Evolutionary conservation across 2,113 vertebrate genomes (phyloP).

Genomic region (Propithecus coquereli): DNA sequence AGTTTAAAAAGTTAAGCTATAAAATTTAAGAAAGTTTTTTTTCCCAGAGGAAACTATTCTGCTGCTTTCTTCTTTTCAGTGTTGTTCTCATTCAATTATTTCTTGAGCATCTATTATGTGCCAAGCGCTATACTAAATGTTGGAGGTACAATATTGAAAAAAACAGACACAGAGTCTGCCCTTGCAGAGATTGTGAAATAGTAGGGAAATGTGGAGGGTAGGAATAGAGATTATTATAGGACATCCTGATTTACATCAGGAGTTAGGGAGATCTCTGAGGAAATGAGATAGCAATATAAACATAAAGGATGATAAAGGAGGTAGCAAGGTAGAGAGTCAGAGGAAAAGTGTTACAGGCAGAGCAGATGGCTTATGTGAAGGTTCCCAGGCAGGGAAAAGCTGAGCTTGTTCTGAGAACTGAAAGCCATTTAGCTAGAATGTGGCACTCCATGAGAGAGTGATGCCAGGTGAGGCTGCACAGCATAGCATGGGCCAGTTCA

Average conservation of each 20-base stretch:
- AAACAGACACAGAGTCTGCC: neutral
- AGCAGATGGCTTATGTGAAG: neutral
- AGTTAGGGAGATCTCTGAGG: neutral
- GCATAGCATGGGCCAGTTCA: accelerated
- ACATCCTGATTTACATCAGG: neutral
- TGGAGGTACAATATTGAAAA: neutral
- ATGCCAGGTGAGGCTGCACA: neutral
- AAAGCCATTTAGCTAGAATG: neutral
- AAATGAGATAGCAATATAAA: neutral
- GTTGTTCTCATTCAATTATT: neutral
- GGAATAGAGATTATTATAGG: neutral
- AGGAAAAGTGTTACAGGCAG: neutral
- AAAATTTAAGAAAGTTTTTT: neutral
- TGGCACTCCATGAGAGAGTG: neutral
- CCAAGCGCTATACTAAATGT: neutral
- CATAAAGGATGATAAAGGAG: neutral
- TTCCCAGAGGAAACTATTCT: neutral
- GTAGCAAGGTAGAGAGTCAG: neutral
- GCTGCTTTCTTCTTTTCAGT: neutral
- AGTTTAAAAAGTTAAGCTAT: neutral
- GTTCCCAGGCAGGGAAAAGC: neutral
- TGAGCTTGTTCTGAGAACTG: neutral
- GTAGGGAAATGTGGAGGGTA: neutral
- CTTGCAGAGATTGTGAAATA: neutral
- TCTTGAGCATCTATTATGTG: neutral